These are phyloP conservation scores for Festucalex cinctus DNA, from an alignment of 2,113 vertebrate genomes.

Conservation along the genomic window DNA sequence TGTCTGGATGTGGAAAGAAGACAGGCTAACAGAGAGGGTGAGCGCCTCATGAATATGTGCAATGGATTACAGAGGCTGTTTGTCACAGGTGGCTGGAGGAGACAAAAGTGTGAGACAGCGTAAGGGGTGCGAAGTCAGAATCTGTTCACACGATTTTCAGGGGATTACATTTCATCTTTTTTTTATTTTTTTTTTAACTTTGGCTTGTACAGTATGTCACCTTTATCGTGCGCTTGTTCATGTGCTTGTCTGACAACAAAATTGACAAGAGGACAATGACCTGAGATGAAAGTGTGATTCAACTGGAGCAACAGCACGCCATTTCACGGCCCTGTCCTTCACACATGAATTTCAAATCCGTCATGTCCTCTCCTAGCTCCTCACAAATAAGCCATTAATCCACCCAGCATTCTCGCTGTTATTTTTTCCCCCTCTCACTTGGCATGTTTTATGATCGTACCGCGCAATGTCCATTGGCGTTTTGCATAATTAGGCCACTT, in stretches of 20 bases:
- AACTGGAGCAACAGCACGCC: conserved; percentile 20
- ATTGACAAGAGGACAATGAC: conserved; percentile 33
- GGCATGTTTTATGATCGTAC: conserved; percentile 31
- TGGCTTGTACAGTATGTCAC: conserved; percentile 19
- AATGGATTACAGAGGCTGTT: conserved; percentile 35
- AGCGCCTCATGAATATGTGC: conserved; percentile 51
- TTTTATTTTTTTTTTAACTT: not conserved
- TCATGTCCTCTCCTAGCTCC: conserved; percentile 17
- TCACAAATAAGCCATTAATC: conserved; percentile 61
- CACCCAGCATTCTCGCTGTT: conserved; percentile 19
- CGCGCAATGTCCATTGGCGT: conserved; percentile 34
- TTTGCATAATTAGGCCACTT: conserved; percentile 64
- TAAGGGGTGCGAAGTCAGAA: not conserved
- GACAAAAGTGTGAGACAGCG: conserved; percentile 14
- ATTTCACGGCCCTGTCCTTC: conserved; percentile 38
- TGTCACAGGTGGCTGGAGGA: conserved; percentile 14
- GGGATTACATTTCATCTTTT: conserved; percentile 4
- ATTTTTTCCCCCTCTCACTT: conserved; percentile 16
- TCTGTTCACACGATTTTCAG: conserved; percentile 3
- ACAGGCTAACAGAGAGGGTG: conserved; percentile 34
- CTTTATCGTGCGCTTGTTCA: conserved; percentile 34
- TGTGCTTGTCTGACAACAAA: conserved; percentile 31
- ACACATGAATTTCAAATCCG: conserved; percentile 33
- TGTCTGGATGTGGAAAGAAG: conserved; percentile 29
- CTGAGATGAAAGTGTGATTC: conserved; percentile 34